Evolutionary conservation across 1,140 invertebrate genomes (phyloP), one percentile per base, ranked within the genome.

Genomic region (Pollicipes pollicipes): DNA sequence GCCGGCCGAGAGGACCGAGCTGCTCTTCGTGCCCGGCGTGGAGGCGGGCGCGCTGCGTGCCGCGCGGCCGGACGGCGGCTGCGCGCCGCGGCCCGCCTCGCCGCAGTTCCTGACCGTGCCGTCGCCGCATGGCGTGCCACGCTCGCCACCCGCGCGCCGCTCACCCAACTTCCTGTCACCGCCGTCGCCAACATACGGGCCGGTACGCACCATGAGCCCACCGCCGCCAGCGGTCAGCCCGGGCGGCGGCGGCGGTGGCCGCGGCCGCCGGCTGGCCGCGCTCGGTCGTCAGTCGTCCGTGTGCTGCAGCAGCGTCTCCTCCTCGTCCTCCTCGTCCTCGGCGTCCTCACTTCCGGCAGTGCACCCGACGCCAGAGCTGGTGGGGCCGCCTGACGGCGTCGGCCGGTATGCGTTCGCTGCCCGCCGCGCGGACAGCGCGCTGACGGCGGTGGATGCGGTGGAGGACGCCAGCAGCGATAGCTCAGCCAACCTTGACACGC

Each of bases 31-130:
- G 3, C 64, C 64, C 3, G 64, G 64, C n/a, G 13, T 66, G 17
- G 27, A 8, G 27, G 10, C n/a, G 28, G 28, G 28, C 3, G 8
- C 10, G n/a, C 64, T 66, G 64, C 16, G 64, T 1, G 64, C 64
- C 64, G n/a, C 64, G 8, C 64, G 28, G 64, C 64, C 64, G 6
- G 64, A 66, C 3, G 64, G 64, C n/a, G 64, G 64, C 64, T 8
- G 28, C 27, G 64, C 28, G 17, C 27, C 64, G 2, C 45, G 45
- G 6, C 17, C 64, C 64, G 3, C 1, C 64, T 66, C 64, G 17
- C 27, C 64, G 28, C n/a, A 66, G 27, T 66, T 66, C 64, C 64
- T 66, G 24, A 66, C 64, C 64, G 64, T 66, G n/a, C 64, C 64
- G 3, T 16, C 3, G 3, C 24, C 28, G n/a, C 64, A 66, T n/a